A percentile compares a stretch with the other conserved stretches of the same genome.
Conservation (phyloP, 2,888 invertebrate species). For the Oscheius onirici region DNA sequence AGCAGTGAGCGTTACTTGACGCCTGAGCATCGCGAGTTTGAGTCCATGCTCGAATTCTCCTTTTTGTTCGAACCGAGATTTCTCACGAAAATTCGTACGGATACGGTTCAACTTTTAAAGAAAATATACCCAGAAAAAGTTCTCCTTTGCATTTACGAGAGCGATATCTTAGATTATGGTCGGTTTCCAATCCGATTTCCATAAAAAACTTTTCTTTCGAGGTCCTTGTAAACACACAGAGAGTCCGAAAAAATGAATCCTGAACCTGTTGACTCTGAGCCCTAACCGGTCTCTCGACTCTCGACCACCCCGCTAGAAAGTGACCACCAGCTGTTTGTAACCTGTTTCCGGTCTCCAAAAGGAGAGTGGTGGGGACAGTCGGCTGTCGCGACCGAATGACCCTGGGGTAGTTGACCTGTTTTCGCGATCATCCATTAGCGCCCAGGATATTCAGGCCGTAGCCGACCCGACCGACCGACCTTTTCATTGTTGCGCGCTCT, state of each 20-base stretch:
- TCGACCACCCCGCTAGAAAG: background rate
- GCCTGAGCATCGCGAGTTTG: too few species aligned
- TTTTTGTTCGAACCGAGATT: too few species aligned
- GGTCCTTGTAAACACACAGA: too few species aligned
- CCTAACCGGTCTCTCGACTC: background rate
- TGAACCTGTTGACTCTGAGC: background rate
- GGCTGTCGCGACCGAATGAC: constrained; percentile 2
- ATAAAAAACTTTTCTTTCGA: background rate
- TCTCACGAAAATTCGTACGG: too few species aligned
- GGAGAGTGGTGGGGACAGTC: background rate
- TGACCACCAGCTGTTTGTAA: constrained; percentile 22
- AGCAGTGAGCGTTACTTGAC: too few species aligned
- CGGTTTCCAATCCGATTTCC: background rate
- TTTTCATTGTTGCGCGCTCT: constrained; percentile 19
- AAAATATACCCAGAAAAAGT: too few species aligned
- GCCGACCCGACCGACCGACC: constrained; percentile 1
- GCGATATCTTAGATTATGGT: background rate
- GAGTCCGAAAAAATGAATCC: too few species aligned
- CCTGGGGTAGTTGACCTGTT: constrained; percentile 31
- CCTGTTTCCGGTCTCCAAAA: constrained; percentile 22
- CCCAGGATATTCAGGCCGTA: constrained; percentile 23
- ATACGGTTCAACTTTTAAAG: too few species aligned
- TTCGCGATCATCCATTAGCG: constrained; percentile 29
- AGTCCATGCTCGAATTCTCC: too few species aligned
- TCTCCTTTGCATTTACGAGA: too few species aligned